phyloP scores from a whole-genome alignment of 2,888 invertebrate genomes.

The Lithophane semibrunnea region DNA sequence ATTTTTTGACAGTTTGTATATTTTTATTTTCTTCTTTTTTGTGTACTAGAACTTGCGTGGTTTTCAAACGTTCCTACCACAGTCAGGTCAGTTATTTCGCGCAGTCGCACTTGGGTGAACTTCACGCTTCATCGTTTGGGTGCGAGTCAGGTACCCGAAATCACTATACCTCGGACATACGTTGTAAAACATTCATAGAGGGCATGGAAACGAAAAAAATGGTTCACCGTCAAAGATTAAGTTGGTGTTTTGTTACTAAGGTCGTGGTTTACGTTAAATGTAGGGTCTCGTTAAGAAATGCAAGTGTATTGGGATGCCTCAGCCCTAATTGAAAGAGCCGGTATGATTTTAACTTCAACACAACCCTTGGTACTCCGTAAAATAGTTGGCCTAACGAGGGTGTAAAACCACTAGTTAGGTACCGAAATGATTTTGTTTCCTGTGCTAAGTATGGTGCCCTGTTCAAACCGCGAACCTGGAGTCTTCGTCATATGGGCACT shows the following conservation, averaged over 20 bases:
- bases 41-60: not conserved
- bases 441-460: too few species aligned
- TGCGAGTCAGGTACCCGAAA: constrained; percentile 77
- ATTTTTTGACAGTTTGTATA: not conserved
- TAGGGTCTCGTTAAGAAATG: not conserved
- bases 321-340: not conserved
- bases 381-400: not conserved
- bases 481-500: too few species aligned
- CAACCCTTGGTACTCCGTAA: not conserved
- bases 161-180: constrained; percentile 78
- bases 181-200: constrained; percentile 77
- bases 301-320: too few species aligned
- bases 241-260: constrained; percentile 4
- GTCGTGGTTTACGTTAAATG: not conserved
- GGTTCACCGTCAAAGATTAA: constrained; percentile 70
- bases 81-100: constrained; percentile 57
- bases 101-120: constrained; percentile 48
- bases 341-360: not conserved
- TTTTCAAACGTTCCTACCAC: constrained; percentile 2
- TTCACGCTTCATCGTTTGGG: constrained; percentile 64
- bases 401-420: too few species aligned
- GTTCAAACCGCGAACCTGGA: not conserved
- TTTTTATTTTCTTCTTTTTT: constrained; percentile 1
- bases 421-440: not conserved
- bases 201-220: constrained; percentile 77